phyloP scores from a whole-genome alignment of 2,113 vertebrate species.

The Indicator maculatus region DNA sequence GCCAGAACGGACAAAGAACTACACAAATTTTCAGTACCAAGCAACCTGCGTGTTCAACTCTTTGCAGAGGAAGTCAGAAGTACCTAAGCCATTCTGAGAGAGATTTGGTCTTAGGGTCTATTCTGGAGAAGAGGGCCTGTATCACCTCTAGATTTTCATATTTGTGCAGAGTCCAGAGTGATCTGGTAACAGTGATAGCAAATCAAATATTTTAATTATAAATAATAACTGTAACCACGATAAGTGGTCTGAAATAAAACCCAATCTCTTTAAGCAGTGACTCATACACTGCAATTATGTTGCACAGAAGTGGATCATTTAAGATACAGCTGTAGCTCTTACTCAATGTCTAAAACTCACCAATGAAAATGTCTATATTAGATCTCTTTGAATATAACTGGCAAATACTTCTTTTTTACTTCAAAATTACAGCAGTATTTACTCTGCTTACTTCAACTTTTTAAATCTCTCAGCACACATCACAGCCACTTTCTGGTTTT shows the following conservation, averaged over 20 bases:
- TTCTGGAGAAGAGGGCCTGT: background rate
- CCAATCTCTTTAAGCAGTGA: background rate
- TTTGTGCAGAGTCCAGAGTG: background rate
- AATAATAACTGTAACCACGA: background rate
- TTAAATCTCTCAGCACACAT: background rate
- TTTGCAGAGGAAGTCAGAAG: background rate
- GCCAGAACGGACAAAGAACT: background rate
- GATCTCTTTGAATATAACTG: background rate
- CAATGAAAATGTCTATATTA: background rate
- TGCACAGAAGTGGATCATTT: background rate
- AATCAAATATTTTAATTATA: constrained; percentile 10
- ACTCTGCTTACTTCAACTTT: background rate
- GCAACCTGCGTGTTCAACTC: background rate
- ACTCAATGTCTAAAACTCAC: background rate
- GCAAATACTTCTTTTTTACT: background rate
- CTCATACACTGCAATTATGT: background rate
- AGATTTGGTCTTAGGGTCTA: background rate
- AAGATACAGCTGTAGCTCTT: background rate
- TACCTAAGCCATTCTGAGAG: background rate
- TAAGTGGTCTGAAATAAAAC: background rate
- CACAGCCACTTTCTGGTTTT: background rate
- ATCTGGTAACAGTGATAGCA: background rate
- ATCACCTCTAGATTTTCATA: background rate
- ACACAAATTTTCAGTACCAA: background rate
- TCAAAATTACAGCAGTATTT: background rate